Percentiles rank a stretch among this genome's conserved stretches.
Conservation (phyloP, 2,797 vertebrate genomes). For the Artibeus lituratus region DNA sequence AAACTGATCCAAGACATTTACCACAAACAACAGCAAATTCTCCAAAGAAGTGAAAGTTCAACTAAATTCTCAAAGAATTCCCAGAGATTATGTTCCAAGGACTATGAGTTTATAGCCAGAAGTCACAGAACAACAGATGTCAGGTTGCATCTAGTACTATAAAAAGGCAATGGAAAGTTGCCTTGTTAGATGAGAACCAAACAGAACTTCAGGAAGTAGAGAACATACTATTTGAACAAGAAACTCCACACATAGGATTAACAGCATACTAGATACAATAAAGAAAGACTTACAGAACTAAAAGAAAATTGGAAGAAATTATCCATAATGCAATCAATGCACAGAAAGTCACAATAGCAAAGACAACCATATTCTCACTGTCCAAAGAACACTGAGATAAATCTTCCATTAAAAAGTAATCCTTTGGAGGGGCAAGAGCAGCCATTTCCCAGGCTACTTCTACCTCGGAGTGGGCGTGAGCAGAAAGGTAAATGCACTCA, state of each 20-base stretch:
- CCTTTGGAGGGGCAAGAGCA: neutral
- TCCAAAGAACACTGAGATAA: neutral
- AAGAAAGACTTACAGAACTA: neutral
- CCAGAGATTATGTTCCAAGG: neutral
- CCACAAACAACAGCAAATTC: neutral
- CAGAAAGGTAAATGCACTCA: fast-evolving
- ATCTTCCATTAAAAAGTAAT: neutral
- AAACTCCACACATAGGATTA: neutral
- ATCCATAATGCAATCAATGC: neutral
- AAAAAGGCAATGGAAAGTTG: neutral
- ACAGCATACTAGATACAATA: neutral
- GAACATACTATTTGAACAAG: neutral
- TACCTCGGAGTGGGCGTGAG: neutral
- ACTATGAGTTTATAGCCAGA: neutral
- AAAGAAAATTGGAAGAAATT: neutral
- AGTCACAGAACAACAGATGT: neutral
- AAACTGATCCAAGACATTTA: neutral
- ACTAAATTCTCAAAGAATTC: neutral
- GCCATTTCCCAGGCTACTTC: neutral
- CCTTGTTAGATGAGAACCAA: neutral
- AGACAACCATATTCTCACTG: neutral
- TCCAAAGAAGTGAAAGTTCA: neutral
- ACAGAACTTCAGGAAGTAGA: neutral
- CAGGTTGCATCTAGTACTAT: neutral
- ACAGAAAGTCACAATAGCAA: neutral